These are phyloP conservation scores for Diadophis punctatus DNA, from an alignment of 2,113 vertebrate genomes.

Conservation along the genomic window DNA sequence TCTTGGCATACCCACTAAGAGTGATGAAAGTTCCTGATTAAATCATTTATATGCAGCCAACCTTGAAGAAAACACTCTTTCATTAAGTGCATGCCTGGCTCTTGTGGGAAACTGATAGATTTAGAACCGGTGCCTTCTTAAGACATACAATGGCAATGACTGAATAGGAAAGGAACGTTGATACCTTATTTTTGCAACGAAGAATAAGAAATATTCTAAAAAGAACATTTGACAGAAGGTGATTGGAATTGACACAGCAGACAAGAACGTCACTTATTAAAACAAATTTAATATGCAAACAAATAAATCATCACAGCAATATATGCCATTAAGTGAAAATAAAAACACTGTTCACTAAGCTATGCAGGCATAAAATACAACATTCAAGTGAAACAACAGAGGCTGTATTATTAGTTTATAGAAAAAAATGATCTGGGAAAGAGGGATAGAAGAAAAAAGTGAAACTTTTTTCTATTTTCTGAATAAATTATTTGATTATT, in stretches of 20 bases:
- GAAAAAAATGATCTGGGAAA: neutral
- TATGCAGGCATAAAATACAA: neutral
- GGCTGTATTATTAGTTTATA: neutral
- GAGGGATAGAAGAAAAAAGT: constrained; percentile 1
- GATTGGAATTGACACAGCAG: neutral
- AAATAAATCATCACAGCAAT: neutral
- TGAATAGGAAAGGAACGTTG: neutral
- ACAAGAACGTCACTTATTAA: neutral
- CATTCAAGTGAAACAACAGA: neutral
- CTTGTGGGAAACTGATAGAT: neutral
- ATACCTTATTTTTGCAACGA: neutral
- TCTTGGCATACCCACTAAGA: neutral
- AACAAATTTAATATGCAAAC: neutral
- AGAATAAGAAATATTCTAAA: neutral
- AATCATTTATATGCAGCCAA: neutral
- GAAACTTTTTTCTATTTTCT: neutral
- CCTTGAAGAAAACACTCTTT: neutral
- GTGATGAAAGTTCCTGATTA: neutral
- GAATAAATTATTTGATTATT: constrained; percentile 11
- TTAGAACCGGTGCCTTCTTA: neutral
- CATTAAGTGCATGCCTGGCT: neutral
- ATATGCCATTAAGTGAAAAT: neutral
- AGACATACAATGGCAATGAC: neutral
- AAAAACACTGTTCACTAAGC: neutral
- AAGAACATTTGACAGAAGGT: neutral